Conservation (phyloP, 2,888 invertebrate genomes). For the Cataglyphis livida region DNA sequence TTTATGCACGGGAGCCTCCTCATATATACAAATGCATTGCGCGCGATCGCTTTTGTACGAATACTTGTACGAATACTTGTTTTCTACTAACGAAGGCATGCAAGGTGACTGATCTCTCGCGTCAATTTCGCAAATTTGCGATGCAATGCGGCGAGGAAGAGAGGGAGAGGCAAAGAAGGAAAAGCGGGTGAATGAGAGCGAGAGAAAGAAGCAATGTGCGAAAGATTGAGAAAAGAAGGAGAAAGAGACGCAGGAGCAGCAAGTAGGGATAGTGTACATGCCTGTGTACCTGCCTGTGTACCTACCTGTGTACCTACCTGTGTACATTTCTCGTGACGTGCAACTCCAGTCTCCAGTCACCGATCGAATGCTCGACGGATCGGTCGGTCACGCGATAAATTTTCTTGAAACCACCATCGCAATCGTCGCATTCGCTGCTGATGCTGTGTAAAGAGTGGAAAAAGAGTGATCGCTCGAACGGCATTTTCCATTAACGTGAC, state of each 20-base stretch:
- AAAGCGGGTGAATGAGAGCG: conserved; percentile 30
- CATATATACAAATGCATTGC: background rate
- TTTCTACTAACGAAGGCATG: conserved; percentile 11
- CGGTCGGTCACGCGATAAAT: conserved; percentile 66
- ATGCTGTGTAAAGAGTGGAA: background rate
- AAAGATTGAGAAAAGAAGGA: conserved; percentile 71
- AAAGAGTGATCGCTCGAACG: background rate
- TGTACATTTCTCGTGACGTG: conserved; percentile 61
- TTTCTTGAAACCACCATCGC: background rate
- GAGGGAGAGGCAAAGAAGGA: conserved; percentile 53
- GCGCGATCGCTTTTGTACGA: background rate
- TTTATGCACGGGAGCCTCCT: background rate
- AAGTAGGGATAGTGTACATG: conserved; percentile 47
- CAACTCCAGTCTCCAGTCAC: conserved; percentile 79
- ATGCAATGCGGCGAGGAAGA: conserved; percentile 18
- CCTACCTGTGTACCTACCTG: conserved; percentile 63
- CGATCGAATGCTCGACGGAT: conserved; percentile 79
- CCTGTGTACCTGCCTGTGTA: conserved; percentile 76
- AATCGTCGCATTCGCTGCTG: background rate
- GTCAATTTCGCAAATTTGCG: conserved; percentile 49
- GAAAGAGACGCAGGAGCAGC: conserved; percentile 68
- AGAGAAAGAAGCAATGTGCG: conserved; percentile 52
- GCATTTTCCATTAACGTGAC: conserved; percentile 31
- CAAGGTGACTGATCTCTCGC: conserved; percentile 47
- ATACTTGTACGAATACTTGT: background rate